Conservation (phyloP, 2,888 invertebrate genomes). For the Brachypterus glaber region DNA sequence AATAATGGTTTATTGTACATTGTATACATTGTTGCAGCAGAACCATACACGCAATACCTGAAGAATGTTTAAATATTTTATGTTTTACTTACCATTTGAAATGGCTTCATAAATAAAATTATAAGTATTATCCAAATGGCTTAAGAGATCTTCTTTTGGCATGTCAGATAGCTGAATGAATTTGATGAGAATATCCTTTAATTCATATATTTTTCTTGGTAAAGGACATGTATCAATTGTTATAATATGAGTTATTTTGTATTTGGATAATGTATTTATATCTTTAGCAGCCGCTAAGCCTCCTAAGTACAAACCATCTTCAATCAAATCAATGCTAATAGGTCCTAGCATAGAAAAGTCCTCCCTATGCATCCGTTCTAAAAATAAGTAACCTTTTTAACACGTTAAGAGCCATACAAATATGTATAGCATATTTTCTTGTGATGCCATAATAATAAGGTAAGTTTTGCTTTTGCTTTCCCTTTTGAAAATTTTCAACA, state of each 20-base stretch:
- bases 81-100: not conserved
- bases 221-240: conserved; percentile 79
- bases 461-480: too few species aligned
- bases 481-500: too few species aligned
- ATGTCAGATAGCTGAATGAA: conserved; percentile 77
- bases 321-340: conserved; percentile 48
- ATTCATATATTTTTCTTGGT: conserved; percentile 60
- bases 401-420: too few species aligned
- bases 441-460: too few species aligned
- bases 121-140: conserved; percentile 66
- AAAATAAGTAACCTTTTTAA: too few species aligned
- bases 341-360: conserved; percentile 33
- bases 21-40: too few species aligned
- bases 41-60: too few species aligned
- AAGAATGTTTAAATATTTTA: too few species aligned
- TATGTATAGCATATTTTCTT: too few species aligned
- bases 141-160: conserved; percentile 75
- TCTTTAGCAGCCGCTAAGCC: conserved; percentile 74
- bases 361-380: not conserved
- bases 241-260: conserved; percentile 65
- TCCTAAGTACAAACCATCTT: conserved; percentile 52
- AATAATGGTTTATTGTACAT: too few species aligned
- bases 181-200: conserved; percentile 58
- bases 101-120: conserved; percentile 54
- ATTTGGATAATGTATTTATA: conserved; percentile 52